A percentile compares a stretch with the other conserved stretches of the same genome.
Evolutionary conservation across 2,113 vertebrate genomes (phyloP).

Genomic region (Seriola aureovittata): DNA sequence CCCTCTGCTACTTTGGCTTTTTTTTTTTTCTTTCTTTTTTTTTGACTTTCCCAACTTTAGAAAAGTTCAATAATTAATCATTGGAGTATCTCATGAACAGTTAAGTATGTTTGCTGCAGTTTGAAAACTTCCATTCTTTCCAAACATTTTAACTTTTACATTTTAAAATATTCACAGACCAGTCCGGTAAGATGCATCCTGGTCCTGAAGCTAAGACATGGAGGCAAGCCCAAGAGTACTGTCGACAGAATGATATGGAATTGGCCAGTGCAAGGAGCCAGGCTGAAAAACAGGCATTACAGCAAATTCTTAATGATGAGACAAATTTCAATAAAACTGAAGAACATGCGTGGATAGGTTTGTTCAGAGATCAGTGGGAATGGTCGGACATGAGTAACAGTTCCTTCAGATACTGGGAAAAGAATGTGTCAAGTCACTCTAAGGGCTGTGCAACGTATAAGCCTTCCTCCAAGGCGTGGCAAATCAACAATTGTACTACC

Average conservation of each 20-base stretch:
- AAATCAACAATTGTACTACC: background rate
- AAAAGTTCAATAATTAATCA: no score
- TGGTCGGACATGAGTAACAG: constrained; percentile 43
- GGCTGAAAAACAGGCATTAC: constrained; percentile 32
- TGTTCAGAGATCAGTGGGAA: constrained; percentile 50
- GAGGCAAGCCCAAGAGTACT: background rate
- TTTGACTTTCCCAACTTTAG: no score
- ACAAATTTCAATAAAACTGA: no score
- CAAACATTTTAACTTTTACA: background rate
- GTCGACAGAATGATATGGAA: background rate
- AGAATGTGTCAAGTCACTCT: no score
- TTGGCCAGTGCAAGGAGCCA: constrained; percentile 27
- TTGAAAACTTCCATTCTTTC: background rate
- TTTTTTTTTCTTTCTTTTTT: no score
- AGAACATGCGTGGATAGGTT: constrained; percentile 13
- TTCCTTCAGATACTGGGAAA: constrained; percentile 45
- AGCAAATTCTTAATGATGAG: background rate
- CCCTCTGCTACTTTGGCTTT: no score
- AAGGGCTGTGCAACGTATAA: background rate
- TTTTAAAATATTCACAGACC: background rate
- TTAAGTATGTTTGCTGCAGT: background rate
- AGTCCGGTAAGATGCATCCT: background rate
- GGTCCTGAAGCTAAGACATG: constrained; percentile 14
- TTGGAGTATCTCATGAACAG: background rate
- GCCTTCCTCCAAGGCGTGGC: fast-evolving